Evolutionary conservation across 53 echinoderm and acorn worm genomes (phyloP), one percentile per base, ranked within the genome.

Genomic region (Arbacia lixula): DNA sequence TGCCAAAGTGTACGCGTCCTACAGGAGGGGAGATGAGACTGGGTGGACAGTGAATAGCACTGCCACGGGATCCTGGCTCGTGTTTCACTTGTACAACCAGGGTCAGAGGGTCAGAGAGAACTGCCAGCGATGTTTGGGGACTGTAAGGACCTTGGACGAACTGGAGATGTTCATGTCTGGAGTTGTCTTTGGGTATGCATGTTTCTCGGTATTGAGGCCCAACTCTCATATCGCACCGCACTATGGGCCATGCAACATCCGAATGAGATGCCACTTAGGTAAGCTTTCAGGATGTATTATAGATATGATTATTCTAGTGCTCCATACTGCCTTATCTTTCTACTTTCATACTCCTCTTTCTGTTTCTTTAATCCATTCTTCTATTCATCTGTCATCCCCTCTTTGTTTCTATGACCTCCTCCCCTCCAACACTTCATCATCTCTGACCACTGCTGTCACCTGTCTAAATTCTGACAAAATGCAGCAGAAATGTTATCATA

Each of bases 231-330:
- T 99, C 27, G 89, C 89, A 10, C 88, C 84, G 50, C 99, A 99
- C 71, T 99, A 69, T 43, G 99, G 99, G n/a, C 94, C 99, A 0
- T 88, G 90, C 49, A 99, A 99, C 68, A 28, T 92, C 19, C 77
- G 99, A 68, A 43, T 95, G 5, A 83, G 99, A 28, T 94, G 94
- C 53, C 99, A 99, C 73, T 61, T 99, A 65, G 94, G 99, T 99
- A 89, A 63, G 79, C 60, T 28, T 14, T 40, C 3, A n/a, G n/a
- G n/a, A n/a, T n/a, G n/a, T n/a, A n/a, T n/a, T n/a, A n/a, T n/a
- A n/a, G n/a, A n/a, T n/a, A n/a, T n/a, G n/a, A n/a, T n/a, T n/a
- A n/a, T n/a, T n/a, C n/a, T n/a, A n/a, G n/a, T n/a, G n/a, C n/a
- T n/a, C n/a, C n/a, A n/a, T n/a, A n/a, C n/a, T n/a, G n/a, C n/a